Percentiles rank a stretch among this genome's conserved stretches.
These are phyloP conservation scores for Emydura subglobosa DNA, from an alignment of 2,113 vertebrate species.

Conservation along the genomic window DNA sequence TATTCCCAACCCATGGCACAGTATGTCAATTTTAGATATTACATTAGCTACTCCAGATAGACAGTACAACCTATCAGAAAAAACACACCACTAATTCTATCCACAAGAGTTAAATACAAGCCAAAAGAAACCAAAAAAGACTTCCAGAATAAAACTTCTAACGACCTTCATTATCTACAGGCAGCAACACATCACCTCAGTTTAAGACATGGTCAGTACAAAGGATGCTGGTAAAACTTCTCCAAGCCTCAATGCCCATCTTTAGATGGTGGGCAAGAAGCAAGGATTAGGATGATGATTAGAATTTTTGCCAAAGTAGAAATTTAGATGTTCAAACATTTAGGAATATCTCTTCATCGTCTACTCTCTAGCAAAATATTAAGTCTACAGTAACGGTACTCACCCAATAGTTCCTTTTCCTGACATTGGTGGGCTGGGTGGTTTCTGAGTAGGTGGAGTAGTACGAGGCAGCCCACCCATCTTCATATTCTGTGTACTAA, in stretches of 20 bases:
- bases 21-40: background rate
- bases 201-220: rapidly evolving
- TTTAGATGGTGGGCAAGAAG: background rate
- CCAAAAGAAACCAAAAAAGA: background rate
- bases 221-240: background rate
- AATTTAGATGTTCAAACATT: background rate
- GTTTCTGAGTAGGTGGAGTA: slow-evolving; percentile 97
- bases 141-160: background rate
- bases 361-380: background rate
- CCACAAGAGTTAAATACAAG: background rate
- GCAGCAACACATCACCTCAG: background rate
- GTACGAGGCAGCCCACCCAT: slow-evolving; percentile 94
- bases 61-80: slow-evolving; percentile 19
- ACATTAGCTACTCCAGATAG: background rate
- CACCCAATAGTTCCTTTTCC: slow-evolving; percentile 98
- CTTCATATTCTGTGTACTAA: slow-evolving; percentile 99
- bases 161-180: background rate
- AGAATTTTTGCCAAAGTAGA: background rate
- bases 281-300: background rate
- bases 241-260: background rate
- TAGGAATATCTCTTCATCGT: background rate
- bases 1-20: background rate
- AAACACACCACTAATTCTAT: background rate
- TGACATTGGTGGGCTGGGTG: slow-evolving; percentile 94
- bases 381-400: slow-evolving; percentile 63